A percentile compares a stretch with the other conserved stretches of the same genome.
These are phyloP conservation scores for Bradypodion ventrale DNA, from an alignment of 2,797 vertebrate genomes.

Conservation along the genomic window DNA sequence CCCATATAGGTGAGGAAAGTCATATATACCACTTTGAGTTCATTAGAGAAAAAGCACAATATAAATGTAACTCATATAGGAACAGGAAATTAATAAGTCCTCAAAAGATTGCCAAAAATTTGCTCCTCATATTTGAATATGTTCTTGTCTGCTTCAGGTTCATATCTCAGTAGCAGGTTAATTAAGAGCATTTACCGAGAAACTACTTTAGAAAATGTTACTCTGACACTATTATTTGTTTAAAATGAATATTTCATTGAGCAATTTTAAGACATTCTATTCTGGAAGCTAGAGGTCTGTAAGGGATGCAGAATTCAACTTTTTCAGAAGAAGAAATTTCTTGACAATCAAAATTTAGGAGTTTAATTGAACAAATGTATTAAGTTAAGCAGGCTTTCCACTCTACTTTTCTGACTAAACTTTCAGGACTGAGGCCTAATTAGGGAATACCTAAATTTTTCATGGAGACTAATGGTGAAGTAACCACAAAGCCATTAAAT, in stretches of 20 bases:
- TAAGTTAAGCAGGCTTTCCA: background rate
- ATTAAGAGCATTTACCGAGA: background rate
- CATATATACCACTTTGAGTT: too few relatives aligned
- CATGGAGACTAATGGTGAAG: background rate
- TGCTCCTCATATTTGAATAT: background rate
- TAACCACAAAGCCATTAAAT: background rate
- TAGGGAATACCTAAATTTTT: background rate
- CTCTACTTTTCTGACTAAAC: background rate
- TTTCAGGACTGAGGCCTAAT: background rate
- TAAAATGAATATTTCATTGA: background rate
- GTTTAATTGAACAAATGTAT: background rate
- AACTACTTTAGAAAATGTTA: background rate
- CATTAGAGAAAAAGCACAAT: too few relatives aligned
- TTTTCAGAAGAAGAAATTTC: background rate
- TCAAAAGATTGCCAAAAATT: background rate
- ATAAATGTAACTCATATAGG: too few relatives aligned
- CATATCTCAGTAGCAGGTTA: background rate
- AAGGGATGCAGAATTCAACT: background rate
- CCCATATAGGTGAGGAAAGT: too few relatives aligned
- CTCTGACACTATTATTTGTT: background rate
- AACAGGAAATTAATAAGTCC: background rate
- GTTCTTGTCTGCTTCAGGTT: background rate
- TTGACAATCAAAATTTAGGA: slow-evolving; percentile 1
- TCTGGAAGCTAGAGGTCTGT: background rate
- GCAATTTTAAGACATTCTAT: background rate